Conservation (phyloP, 2,888 invertebrate genomes). For the Horisme vitalbata region DNA sequence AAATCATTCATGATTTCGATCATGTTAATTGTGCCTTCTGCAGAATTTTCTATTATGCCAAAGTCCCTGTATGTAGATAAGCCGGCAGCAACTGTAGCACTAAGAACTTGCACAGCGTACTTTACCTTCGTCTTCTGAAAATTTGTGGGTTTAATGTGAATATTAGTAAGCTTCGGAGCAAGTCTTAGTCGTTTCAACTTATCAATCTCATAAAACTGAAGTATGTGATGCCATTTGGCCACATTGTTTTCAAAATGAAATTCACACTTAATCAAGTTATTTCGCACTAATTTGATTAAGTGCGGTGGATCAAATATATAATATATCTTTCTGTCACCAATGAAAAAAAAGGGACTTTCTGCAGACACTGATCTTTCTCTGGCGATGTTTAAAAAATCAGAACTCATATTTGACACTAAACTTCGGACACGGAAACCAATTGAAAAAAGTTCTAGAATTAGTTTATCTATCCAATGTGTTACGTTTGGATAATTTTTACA, state of each 20-base stretch:
- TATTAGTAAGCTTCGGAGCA: slow-evolving; percentile 40
- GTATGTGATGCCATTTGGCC: slow-evolving; percentile 39
- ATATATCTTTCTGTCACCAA: slow-evolving; percentile 38
- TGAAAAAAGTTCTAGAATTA: slow-evolving; percentile 31
- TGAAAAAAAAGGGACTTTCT: slow-evolving; percentile 37
- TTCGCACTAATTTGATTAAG: slow-evolving; percentile 39
- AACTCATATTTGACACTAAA: slow-evolving; percentile 33
- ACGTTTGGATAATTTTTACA: slow-evolving; percentile 22
- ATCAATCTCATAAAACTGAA: slow-evolving; percentile 31
- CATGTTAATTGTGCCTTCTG: neutral
- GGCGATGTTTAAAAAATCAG: slow-evolving; percentile 29
- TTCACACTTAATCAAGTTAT: slow-evolving; percentile 35
- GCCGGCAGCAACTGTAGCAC: slow-evolving; percentile 40
- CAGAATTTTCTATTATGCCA: neutral
- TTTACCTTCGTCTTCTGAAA: slow-evolving; percentile 37
- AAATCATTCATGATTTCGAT: slow-evolving; percentile 24
- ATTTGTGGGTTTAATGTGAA: slow-evolving; percentile 38
- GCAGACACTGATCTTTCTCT: slow-evolving; percentile 29
- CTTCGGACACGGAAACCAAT: slow-evolving; percentile 36
- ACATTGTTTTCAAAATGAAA: slow-evolving; percentile 34
- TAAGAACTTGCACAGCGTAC: slow-evolving; percentile 41
- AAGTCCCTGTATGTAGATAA: slow-evolving; percentile 25
- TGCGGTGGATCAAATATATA: slow-evolving; percentile 43
- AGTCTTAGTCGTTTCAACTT: slow-evolving; percentile 24
- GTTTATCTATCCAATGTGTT: slow-evolving; percentile 36